These are phyloP conservation scores for Miltochrista miniata DNA, from an alignment of 2,888 invertebrate genomes.

Conservation along the genomic window DNA sequence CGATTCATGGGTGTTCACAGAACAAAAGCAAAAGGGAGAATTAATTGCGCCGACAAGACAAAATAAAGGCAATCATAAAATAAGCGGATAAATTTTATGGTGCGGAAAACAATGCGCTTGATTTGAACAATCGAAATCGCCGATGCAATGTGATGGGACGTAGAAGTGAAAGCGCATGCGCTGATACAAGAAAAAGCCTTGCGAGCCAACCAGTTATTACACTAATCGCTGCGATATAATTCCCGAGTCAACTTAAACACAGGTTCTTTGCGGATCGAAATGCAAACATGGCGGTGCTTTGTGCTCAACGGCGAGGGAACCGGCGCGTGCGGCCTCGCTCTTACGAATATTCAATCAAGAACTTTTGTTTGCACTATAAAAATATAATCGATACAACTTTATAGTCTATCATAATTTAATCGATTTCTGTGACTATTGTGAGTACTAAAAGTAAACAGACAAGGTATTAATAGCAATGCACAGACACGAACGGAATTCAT, in stretches of 20 bases:
- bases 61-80: slow-evolving; percentile 64
- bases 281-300: slow-evolving; percentile 84
- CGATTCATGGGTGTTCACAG: slow-evolving; percentile 31
- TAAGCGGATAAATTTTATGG: slow-evolving; percentile 65
- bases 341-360: slow-evolving; percentile 17
- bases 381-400: slow-evolving; percentile 9
- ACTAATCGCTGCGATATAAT: slow-evolving; percentile 84
- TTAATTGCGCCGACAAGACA: slow-evolving; percentile 51
- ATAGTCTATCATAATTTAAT: slow-evolving; percentile 8
- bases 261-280: slow-evolving; percentile 82
- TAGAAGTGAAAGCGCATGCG: slow-evolving; percentile 67
- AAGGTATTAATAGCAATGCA: slow-evolving; percentile 6
- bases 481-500: slow-evolving; percentile 19
- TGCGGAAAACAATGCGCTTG: slow-evolving; percentile 72
- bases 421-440: background rate
- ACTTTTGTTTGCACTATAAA: slow-evolving; percentile 6
- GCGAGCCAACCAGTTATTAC: slow-evolving; percentile 82
- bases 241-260: slow-evolving; percentile 83
- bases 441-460: slow-evolving; percentile 4
- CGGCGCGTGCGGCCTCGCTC: slow-evolving; percentile 45
- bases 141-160: slow-evolving; percentile 64
- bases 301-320: slow-evolving; percentile 66
- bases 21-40: slow-evolving; percentile 47
- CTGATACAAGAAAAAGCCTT: slow-evolving; percentile 75
- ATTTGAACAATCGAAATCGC: slow-evolving; percentile 68